A percentile compares a stretch with the other conserved stretches of the same genome.
phyloP scores from a whole-genome alignment of 2,797 vertebrate genomes.

The Dicrostonyx torquatus region DNA sequence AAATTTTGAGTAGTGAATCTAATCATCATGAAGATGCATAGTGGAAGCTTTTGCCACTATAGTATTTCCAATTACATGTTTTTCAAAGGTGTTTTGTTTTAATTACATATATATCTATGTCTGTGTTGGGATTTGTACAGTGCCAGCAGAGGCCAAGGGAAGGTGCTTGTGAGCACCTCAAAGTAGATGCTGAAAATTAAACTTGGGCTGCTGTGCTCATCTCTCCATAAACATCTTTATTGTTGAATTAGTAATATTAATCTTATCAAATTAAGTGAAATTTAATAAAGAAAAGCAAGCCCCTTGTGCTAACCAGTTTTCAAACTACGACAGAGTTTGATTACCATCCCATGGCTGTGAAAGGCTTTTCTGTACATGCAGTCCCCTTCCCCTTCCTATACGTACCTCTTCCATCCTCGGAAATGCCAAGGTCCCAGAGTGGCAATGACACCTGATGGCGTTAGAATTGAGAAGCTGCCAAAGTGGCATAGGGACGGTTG shows the following conservation, averaged over 20 bases:
- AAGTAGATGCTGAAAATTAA: not conserved
- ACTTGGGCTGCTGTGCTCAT: not conserved
- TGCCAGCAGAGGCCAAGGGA: not conserved
- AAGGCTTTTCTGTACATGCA: not conserved
- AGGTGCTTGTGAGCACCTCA: not conserved
- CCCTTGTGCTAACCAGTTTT: not conserved
- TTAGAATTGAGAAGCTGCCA: not conserved
- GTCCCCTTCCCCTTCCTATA: not conserved
- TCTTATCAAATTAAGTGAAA: conserved; percentile 30
- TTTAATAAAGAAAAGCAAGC: not conserved
- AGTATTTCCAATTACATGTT: not conserved
- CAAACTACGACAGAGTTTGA: not conserved
- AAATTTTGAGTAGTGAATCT: not conserved
- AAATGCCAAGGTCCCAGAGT: not conserved
- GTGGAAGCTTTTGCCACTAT: not conserved
- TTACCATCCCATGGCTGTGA: not conserved
- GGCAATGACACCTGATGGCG: not conserved
- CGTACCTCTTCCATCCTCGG: not conserved
- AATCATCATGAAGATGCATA: conserved; percentile 43
- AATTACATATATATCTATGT: no score
- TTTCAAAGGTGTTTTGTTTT: not conserved
- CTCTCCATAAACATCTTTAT: not conserved
- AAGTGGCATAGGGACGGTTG: not conserved
- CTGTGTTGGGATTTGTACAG: not conserved
- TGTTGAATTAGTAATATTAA: not conserved